These are phyloP conservation scores for Nemoura dubitans DNA, from an alignment of 2,888 invertebrate genomes.

Conservation along the genomic window DNA sequence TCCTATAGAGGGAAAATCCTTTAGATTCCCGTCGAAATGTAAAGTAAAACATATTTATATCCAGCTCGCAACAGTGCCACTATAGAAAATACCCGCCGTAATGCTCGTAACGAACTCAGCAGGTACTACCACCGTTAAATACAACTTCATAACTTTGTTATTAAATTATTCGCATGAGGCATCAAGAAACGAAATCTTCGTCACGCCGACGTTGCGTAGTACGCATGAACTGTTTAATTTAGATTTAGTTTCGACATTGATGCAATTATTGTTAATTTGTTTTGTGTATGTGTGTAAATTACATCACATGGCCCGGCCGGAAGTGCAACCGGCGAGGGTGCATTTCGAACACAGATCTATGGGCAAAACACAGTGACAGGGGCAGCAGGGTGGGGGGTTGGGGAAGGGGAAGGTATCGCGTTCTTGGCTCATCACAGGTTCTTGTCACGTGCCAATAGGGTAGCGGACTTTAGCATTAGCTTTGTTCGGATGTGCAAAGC, in stretches of 20 bases:
- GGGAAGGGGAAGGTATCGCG: slow-evolving; percentile 16
- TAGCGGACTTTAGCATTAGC: slow-evolving; percentile 25
- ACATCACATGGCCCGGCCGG: slow-evolving; percentile 23
- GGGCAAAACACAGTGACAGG: background rate
- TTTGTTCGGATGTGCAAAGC: slow-evolving; percentile 26
- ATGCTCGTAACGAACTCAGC: background rate
- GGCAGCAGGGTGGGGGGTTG: background rate
- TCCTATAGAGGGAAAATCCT: too few species aligned
- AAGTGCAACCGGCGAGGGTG: slow-evolving; percentile 18
- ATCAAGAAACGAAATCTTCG: slow-evolving; percentile 14
- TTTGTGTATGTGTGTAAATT: slow-evolving; percentile 41
- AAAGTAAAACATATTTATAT: too few species aligned
- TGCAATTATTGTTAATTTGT: slow-evolving; percentile 41
- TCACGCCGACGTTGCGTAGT: background rate
- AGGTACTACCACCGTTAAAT: background rate
- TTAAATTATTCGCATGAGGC: background rate
- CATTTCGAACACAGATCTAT: background rate
- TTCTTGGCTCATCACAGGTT: slow-evolving; percentile 27
- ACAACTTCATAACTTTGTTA: background rate
- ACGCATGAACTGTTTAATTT: slow-evolving; percentile 43
- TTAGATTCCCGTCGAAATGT: too few species aligned
- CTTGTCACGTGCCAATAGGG: slow-evolving; percentile 33
- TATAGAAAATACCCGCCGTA: background rate
- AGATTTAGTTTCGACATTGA: slow-evolving; percentile 40
- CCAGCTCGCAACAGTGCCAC: too few species aligned